Evolutionary conservation across 2,113 vertebrate species (phyloP), one percentile per base, ranked within the genome.

Genomic region (Crypturellus undulatus): DNA sequence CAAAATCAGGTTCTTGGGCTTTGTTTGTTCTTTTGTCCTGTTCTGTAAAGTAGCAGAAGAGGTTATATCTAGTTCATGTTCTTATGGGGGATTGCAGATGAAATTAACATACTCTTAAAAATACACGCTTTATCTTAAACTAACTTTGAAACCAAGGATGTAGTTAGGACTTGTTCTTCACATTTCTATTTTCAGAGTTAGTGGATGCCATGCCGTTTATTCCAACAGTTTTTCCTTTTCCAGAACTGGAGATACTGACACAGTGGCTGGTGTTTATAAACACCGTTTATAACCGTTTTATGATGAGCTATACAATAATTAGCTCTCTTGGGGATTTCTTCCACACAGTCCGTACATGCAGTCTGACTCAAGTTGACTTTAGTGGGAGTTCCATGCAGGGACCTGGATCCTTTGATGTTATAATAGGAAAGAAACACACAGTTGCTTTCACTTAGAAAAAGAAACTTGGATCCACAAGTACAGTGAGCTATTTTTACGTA

Each of bases 231-330:
- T 64, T 75, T 90, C 62, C 24, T 13, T 83, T 94, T 95, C 58
- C 77, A 87, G 79, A 90, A 49, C 79, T 90, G 79, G 38, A 94
- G 52, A 68, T 92, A 79, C 81, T 76, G 77, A 95, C 86, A 65
- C 52, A 58, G 76, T 76, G 70, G 54, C 92, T 94, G 85, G 85
- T 92, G 90, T 96, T 95, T 84, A 93, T 88, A 93, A 84, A 24
- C 49, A 49, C 49, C 10, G 4, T 22, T 49, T 49, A 49, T 49
- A 49, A 49, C 21, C 21, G 10, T 49, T 49, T 49, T 49, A 49
- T 9, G 21, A 49, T 5, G 49, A 26, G 86, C 78, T 30, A 76
- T 81, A 86, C 69, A 93, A 79, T 96, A 94, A 96, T 95, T 90
- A 93, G 65, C 58, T 95, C 96, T 90, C 79, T 54, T 92, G 92